Base-by-base conservation (phyloP, 2,797 vertebrate species). In the Dermochelys coriacea region DNA sequence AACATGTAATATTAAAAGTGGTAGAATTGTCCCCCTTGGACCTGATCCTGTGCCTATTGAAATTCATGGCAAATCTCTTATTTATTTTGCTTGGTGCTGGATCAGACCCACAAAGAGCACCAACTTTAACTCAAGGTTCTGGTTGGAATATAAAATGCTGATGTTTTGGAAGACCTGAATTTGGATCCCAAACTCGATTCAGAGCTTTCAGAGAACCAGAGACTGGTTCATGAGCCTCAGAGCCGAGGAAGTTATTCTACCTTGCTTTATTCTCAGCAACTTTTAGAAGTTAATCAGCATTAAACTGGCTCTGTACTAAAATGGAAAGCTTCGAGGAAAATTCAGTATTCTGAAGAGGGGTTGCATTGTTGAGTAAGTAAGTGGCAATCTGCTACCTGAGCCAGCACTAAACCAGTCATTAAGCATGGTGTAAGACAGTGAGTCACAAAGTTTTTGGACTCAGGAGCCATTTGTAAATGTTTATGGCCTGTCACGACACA, bases 271-370 rank as follows among this genome's bases (percentile, higher is more conserved):
- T 93, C 21, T 47, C 82, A 27, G 59, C 47, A 82, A 23, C 16
- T 52, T 68, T 52, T 25, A 11, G 49, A 85, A 27, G 41, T 85
- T 89, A 90, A 12, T 10, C 31, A 86, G 23, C 31, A 83, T 41
- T 61, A 85, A 83, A 93, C 91, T 52, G 89, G 0, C 5, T 89
- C 31, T 79, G 8, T 85, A 49, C 8, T 74, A 82, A n/a, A 89
- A 84, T 29, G 50, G 41, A 91, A 91, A 93, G 79, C 29, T 68
- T 91, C 37, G 79, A 19, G 57, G 59, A 55, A 82, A 92, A 61
- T 1, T 11, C 61, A 47, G 21, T 7, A 18, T 1, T 0, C 29
- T 94, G 79, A 50, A 15, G 93, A 89, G 29, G 59, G 87, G 74
- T 41, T 41, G 10, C 77, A 51, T 51, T 90, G 12, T 80, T 82